phyloP scores from a whole-genome alignment of 2,113 vertebrate genomes.

The Manacus vitellinus region DNA sequence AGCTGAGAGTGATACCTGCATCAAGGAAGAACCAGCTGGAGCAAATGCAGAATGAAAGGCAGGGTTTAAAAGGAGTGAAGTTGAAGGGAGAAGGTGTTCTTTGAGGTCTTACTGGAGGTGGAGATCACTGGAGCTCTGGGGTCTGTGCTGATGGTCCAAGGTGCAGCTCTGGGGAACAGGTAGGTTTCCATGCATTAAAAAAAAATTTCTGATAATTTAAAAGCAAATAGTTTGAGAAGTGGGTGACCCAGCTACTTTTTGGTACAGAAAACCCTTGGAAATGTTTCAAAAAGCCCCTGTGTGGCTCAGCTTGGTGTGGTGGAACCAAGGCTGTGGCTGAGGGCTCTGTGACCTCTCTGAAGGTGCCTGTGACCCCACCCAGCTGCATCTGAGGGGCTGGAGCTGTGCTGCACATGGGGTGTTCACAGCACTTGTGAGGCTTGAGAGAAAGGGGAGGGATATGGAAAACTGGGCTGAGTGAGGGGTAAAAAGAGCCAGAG shows the following conservation, averaged over 20 bases:
- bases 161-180: accelerated
- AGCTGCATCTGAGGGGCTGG: neutral
- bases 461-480: neutral
- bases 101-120: accelerated
- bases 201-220: no score
- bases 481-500: accelerated
- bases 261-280: accelerated
- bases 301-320: neutral
- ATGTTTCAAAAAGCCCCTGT: accelerated
- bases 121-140: neutral
- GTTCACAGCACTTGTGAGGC: accelerated
- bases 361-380: neutral
- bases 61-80: accelerated
- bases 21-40: neutral
- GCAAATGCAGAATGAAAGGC: neutral
- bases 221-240: accelerated
- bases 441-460: accelerated
- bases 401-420: accelerated
- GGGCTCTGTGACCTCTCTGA: accelerated
- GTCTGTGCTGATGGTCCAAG: neutral
- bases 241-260: neutral
- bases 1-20: neutral
- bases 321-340: neutral
- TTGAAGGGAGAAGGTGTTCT: accelerated
- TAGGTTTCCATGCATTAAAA: accelerated